Percentiles rank a stretch among this genome's conserved stretches.
Evolutionary conservation across 1,140 invertebrate species (phyloP).

Genomic region (Caerostris darwini): DNA sequence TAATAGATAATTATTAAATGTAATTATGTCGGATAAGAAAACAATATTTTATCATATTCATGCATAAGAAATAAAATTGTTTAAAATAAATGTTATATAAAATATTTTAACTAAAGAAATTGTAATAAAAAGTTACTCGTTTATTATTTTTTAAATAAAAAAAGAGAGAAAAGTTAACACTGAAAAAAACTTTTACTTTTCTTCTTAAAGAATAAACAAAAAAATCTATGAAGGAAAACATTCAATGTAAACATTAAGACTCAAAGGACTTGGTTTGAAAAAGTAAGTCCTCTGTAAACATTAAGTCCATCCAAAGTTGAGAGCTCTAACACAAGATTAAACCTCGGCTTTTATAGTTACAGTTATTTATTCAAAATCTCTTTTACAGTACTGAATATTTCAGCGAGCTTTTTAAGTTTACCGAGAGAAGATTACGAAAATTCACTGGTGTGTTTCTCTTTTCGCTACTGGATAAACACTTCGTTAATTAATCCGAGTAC

Average conservation of each 20-base stretch:
- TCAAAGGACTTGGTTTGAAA: neutral
- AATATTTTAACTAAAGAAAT: too few species aligned
- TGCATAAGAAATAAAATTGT: too few species aligned
- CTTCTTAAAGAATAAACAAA: neutral
- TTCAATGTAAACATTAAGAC: neutral
- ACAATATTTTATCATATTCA: too few species aligned
- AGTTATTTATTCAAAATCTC: neutral
- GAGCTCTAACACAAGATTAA: neutral
- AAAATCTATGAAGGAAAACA: neutral
- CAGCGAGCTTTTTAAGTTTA: neutral
- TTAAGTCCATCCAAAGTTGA: neutral
- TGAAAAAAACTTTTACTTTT: neutral
- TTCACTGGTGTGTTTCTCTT: too few species aligned
- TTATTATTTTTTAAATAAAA: too few species aligned
- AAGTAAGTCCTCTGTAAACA: conserved; percentile 8
- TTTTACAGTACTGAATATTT: neutral
- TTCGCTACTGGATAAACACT: too few species aligned
- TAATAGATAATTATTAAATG: too few species aligned
- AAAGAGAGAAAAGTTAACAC: neutral
- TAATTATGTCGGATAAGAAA: too few species aligned
- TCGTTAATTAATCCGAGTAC: too few species aligned
- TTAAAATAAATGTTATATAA: too few species aligned
- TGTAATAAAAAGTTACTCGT: too few species aligned
- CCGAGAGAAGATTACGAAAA: too few species aligned
- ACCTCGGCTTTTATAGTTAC: neutral